phyloP scores from a whole-genome alignment of 2,797 vertebrate genomes.

The Oophaga sylvatica region DNA sequence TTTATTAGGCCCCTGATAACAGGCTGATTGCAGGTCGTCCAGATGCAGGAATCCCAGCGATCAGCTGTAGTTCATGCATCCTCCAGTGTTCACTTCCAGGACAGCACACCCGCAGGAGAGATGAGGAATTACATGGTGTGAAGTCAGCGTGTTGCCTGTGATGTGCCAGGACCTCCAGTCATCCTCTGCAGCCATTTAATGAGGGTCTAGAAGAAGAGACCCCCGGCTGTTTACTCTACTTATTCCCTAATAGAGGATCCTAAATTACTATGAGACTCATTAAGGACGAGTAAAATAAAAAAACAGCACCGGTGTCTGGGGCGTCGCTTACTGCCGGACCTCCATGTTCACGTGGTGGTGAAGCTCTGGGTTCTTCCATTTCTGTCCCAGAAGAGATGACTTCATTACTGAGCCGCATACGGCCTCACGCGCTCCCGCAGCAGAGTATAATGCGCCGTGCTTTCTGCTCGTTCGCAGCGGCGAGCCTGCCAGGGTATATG shows the following conservation, averaged over 20 bases:
- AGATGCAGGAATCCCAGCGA: too few species aligned
- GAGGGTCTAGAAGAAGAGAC: too few species aligned
- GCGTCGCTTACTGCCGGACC: not conserved
- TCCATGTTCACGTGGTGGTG: not conserved
- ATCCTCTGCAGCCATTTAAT: too few species aligned
- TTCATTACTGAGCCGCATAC: not conserved
- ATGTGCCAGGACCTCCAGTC: too few species aligned
- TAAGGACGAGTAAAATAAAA: not conserved
- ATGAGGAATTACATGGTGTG: too few species aligned
- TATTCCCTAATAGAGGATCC: not conserved
- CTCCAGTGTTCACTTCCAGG: too few species aligned
- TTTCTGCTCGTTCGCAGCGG: conserved; percentile 3
- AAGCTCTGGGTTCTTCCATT: not conserved
- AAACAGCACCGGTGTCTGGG: not conserved
- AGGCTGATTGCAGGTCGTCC: too few species aligned
- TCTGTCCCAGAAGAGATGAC: not conserved
- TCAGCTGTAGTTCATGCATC: too few species aligned
- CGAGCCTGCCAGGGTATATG: conserved; percentile 14
- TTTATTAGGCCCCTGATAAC: too few species aligned
- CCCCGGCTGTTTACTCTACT: not conserved
- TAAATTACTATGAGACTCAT: not conserved
- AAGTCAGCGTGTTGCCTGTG: too few species aligned
- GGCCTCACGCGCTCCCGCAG: not conserved
- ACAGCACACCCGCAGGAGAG: too few species aligned
- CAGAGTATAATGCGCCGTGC: not conserved